Evolutionary conservation across 1,140 invertebrate species (phyloP).

Genomic region (Magallana gigas): DNA sequence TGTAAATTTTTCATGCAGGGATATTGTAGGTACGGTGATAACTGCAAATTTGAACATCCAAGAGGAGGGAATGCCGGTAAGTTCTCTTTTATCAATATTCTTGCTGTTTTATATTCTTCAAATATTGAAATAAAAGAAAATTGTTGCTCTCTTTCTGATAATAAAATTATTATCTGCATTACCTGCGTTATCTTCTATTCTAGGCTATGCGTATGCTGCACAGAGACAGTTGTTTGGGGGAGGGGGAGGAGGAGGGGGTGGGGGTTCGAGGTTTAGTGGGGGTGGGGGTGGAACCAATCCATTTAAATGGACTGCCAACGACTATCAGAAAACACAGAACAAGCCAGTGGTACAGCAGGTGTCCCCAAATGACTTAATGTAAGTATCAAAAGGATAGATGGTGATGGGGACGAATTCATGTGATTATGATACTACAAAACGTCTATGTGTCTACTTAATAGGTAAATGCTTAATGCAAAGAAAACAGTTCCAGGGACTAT

Average conservation of each 20-base stretch:
- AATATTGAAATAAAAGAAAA: too few relatives aligned
- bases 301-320: constrained; percentile 61
- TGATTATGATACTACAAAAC: too few relatives aligned
- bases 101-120: too few relatives aligned
- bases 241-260: constrained; percentile 43
- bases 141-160: too few relatives aligned
- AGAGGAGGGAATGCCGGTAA: constrained; percentile 48
- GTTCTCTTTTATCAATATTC: neutral
- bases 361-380: constrained; percentile 51
- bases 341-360: constrained; percentile 53
- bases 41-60: constrained; percentile 61
- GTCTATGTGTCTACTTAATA: too few relatives aligned
- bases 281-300: constrained; percentile 49
- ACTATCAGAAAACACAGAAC: constrained; percentile 40
- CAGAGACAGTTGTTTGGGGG: constrained; percentile 53
- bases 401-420: too few relatives aligned
- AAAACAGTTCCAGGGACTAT: too few relatives aligned
- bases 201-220: constrained; percentile 48
- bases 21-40: constrained; percentile 59
- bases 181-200: neutral
- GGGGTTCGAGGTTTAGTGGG: constrained; percentile 23
- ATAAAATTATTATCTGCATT: too few relatives aligned
- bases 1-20: constrained; percentile 64
- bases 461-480: too few relatives aligned
- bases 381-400: neutral